Conservation (phyloP, 1,140 invertebrate genomes). For the Pseudachorutes palmiensis region DNA sequence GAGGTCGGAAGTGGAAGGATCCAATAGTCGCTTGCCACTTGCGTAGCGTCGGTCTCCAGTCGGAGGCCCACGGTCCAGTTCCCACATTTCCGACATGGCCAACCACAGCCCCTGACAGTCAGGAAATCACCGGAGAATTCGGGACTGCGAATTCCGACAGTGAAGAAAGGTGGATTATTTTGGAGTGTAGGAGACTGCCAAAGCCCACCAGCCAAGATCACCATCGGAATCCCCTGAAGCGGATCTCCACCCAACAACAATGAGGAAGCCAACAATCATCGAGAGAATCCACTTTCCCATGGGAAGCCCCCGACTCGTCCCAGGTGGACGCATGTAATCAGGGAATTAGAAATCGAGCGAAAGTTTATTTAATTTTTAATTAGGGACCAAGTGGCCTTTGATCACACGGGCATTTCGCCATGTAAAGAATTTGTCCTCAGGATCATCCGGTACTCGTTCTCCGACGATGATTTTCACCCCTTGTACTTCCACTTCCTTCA, state of each 20-base stretch:
- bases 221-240: background rate
- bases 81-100: constrained; percentile 40
- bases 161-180: too few relatives aligned
- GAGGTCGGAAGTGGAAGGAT: constrained; percentile 68
- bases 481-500: constrained; percentile 21
- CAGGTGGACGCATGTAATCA: too few relatives aligned
- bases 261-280: background rate
- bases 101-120: background rate
- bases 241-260: background rate
- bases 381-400: constrained; percentile 62
- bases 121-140: too few relatives aligned
- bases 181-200: too few relatives aligned
- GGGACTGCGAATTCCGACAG: too few relatives aligned
- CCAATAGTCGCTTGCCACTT: constrained; percentile 10
- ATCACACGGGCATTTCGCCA: constrained; percentile 80
- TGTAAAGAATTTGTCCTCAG: constrained; percentile 62
- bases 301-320: background rate
- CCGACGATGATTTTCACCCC: constrained; percentile 66
- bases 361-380: too few relatives aligned
- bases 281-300: background rate
- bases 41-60: constrained; percentile 20
- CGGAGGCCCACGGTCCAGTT: constrained; percentile 47
- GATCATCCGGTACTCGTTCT: constrained; percentile 68
- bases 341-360: too few relatives aligned
- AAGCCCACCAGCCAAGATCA: background rate